Evolutionary conservation across 2,797 vertebrate species (phyloP).

Genomic region (Coregonus ussuriensis): DNA sequence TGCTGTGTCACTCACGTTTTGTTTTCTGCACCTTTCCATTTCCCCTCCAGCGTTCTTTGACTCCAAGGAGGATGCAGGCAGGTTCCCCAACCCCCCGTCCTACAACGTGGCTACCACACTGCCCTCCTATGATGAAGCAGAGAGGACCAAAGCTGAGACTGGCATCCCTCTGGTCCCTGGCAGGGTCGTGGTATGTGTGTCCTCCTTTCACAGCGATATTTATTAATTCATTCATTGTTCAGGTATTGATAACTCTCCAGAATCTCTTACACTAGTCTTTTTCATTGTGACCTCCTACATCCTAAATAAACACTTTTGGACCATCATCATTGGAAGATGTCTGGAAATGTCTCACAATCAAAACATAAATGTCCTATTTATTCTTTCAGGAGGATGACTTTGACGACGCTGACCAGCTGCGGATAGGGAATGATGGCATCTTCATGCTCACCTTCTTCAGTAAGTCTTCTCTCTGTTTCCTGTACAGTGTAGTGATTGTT

Average conservation of each 20-base stretch:
- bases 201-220: not conserved
- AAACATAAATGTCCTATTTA: not conserved
- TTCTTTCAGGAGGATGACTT: constrained; percentile 90
- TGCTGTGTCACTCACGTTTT: not conserved
- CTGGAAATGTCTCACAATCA: not conserved
- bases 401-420: constrained; percentile 95
- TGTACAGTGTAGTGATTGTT: not conserved
- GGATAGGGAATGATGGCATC: constrained; percentile 98
- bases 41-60: constrained; percentile 86
- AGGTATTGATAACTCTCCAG: not conserved
- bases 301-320: not conserved
- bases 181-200: constrained; percentile 76
- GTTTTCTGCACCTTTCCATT: not conserved
- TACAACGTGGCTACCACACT: constrained; percentile 96
- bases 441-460: constrained; percentile 99
- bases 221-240: not conserved
- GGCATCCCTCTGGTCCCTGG: constrained; percentile 90
- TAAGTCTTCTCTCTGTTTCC: constrained; percentile 71
- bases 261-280: not conserved
- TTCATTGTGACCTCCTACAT: not conserved
- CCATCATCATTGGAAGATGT: not conserved
- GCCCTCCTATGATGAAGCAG: constrained; percentile 95
- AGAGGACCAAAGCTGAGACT: constrained; percentile 91
- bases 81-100: constrained; percentile 93
- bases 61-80: constrained; percentile 90